A percentile compares a stretch with the other conserved stretches of the same genome.
These are phyloP conservation scores for Tupiocoris notatus DNA, from an alignment of 2,888 invertebrate genomes.

Conservation along the genomic window DNA sequence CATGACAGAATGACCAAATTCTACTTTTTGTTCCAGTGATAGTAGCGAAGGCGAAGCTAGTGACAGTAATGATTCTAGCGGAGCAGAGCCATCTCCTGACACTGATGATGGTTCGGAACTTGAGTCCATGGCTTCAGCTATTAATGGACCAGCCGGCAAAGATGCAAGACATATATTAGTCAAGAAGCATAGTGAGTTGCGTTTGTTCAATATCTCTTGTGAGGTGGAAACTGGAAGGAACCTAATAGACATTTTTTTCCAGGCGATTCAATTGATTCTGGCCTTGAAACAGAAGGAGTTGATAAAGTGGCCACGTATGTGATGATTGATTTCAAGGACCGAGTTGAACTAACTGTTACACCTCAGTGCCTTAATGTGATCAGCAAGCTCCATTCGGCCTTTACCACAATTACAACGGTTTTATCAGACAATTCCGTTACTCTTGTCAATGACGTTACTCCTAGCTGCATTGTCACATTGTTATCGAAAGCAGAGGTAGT, in stretches of 20 bases:
- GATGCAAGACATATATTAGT: conserved; percentile 51
- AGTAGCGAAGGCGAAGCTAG: conserved; percentile 61
- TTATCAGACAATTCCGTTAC: conserved; percentile 55
- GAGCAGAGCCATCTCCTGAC: conserved; percentile 54
- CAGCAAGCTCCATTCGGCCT: conserved; percentile 55
- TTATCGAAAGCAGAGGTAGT: conserved; percentile 52
- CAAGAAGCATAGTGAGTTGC: conserved; percentile 51
- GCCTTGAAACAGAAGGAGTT: conserved; percentile 55
- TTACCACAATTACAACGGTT: conserved; percentile 53
- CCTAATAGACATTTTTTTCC: conserved; percentile 18
- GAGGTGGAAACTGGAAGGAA: neutral
- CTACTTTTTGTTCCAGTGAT: conserved; percentile 55
- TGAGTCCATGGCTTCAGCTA: conserved; percentile 52
- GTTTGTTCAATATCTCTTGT: no score
- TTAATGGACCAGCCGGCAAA: conserved; percentile 49
- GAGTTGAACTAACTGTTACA: conserved; percentile 67
- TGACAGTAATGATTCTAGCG: conserved; percentile 56
- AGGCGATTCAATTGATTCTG: conserved; percentile 59
- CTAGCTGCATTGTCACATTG: conserved; percentile 52
- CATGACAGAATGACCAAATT: neutral
- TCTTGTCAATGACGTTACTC: conserved; percentile 64
- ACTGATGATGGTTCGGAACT: conserved; percentile 53
- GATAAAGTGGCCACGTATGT: conserved; percentile 64
- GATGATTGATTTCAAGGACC: conserved; percentile 66
- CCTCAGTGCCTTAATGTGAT: conserved; percentile 64